A percentile compares a stretch with the other conserved stretches of the same genome.
phyloP scores from a whole-genome alignment of 2,113 vertebrate species.

The Eulemur rufifrons region DNA sequence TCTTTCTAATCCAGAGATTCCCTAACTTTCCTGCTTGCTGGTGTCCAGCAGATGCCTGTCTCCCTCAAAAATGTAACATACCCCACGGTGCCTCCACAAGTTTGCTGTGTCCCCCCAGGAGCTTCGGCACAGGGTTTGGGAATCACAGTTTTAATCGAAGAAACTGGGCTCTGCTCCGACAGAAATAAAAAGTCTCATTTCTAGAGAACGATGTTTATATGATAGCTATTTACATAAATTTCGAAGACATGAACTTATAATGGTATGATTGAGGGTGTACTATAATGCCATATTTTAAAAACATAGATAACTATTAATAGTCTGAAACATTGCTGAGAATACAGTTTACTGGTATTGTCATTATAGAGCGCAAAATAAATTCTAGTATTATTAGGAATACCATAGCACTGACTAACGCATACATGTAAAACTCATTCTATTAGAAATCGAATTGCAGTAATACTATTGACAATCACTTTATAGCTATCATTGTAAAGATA shows the following conservation, averaged over 20 bases:
- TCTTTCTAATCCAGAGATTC: neutral
- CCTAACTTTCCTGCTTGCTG: neutral
- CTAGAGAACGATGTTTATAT: neutral
- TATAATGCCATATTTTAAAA: neutral
- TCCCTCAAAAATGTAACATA: neutral
- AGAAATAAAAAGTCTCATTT: neutral
- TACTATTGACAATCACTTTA: neutral
- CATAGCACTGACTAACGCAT: neutral
- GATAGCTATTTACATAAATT: neutral
- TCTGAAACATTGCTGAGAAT: neutral
- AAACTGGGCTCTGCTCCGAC: neutral
- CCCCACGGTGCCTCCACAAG: neutral
- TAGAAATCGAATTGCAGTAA: neutral
- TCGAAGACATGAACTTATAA: neutral
- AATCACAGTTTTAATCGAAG: neutral
- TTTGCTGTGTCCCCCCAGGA: neutral
- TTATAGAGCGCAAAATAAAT: neutral
- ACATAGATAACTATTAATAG: neutral
- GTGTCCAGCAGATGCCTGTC: neutral
- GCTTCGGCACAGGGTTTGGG: neutral
- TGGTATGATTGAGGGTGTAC: neutral
- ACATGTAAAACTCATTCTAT: neutral
- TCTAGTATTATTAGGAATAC: neutral
- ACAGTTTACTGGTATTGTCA: neutral
- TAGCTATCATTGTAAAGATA: neutral